A percentile compares a stretch with the other conserved stretches of the same genome.
Evolutionary conservation across 2,113 vertebrate species (phyloP).

Genomic region (Nasalis larvatus): DNA sequence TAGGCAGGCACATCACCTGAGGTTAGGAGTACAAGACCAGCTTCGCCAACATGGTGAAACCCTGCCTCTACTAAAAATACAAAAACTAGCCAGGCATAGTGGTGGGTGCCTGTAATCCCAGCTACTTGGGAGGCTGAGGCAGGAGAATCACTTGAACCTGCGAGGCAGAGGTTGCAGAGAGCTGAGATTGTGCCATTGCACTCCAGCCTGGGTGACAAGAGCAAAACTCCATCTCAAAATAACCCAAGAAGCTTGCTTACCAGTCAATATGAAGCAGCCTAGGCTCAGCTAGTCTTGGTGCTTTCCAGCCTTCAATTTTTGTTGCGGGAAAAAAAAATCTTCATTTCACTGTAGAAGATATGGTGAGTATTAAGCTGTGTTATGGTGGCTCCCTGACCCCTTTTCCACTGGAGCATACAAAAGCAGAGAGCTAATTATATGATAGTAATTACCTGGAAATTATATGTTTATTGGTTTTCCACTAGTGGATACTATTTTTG

Average conservation of each 20-base stretch:
- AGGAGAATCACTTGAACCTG: too few relatives aligned
- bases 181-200: too few relatives aligned
- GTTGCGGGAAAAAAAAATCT: not conserved
- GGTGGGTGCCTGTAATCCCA: too few relatives aligned
- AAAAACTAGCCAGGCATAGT: too few relatives aligned
- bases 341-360: slow-evolving; percentile 14
- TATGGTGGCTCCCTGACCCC: slow-evolving; percentile 32
- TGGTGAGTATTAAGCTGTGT: slow-evolving; percentile 31
- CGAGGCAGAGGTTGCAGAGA: too few relatives aligned
- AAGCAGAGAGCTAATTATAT: slow-evolving; percentile 82
- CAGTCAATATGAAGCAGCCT: not conserved
- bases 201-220: too few relatives aligned
- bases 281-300: not conserved
- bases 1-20: too few relatives aligned
- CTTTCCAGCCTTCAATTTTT: not conserved
- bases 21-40: too few relatives aligned
- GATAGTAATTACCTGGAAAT: slow-evolving; percentile 85
- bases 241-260: not conserved
- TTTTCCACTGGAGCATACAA: slow-evolving; percentile 65
- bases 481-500: slow-evolving; percentile 81
- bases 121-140: too few relatives aligned
- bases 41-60: too few relatives aligned
- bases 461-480: slow-evolving; percentile 83
- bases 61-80: too few relatives aligned
- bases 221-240: not conserved